Evolutionary conservation across 2,888 invertebrate species (phyloP).

Genomic region (Theretra japonica): DNA sequence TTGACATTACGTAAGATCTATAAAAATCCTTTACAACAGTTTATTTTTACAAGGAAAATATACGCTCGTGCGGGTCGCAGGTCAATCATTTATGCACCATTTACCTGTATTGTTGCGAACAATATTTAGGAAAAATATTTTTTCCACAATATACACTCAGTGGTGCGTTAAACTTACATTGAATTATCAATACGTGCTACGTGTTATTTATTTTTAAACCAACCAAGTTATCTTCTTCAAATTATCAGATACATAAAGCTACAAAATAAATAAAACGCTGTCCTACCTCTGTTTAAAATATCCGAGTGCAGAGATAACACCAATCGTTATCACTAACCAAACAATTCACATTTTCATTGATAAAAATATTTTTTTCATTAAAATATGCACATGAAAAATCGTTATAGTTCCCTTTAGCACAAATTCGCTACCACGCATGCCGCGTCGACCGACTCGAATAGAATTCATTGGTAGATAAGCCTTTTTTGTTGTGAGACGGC

Average conservation of each 20-base stretch:
- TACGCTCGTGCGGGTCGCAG: no score
- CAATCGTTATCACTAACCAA: slow-evolving; percentile 38
- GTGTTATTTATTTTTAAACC: not conserved
- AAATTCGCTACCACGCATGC: slow-evolving; percentile 48
- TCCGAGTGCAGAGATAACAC: slow-evolving; percentile 40
- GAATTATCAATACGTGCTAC: not conserved
- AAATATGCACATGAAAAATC: slow-evolving; percentile 35
- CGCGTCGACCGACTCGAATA: slow-evolving; percentile 56
- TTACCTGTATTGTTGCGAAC: no score
- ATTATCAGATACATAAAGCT: not conserved
- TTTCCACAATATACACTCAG: not conserved
- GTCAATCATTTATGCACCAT: no score
- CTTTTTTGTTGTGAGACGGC: slow-evolving; percentile 47
- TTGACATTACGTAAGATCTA: no score
- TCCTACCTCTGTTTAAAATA: slow-evolving; percentile 49
- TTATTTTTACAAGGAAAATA: no score
- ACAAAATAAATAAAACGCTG: slow-evolving; percentile 10
- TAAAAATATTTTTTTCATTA: slow-evolving; percentile 45
- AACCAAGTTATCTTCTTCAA: not conserved
- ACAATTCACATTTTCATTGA: slow-evolving; percentile 65
- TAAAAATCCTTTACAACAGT: no score
- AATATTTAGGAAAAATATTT: no score
- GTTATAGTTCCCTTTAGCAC: slow-evolving; percentile 37
- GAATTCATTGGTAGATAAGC: slow-evolving; percentile 52
- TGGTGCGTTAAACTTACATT: no score